Base-by-base conservation (phyloP, 2,113 vertebrate species). In the Chaetorhynchus papuensis region DNA sequence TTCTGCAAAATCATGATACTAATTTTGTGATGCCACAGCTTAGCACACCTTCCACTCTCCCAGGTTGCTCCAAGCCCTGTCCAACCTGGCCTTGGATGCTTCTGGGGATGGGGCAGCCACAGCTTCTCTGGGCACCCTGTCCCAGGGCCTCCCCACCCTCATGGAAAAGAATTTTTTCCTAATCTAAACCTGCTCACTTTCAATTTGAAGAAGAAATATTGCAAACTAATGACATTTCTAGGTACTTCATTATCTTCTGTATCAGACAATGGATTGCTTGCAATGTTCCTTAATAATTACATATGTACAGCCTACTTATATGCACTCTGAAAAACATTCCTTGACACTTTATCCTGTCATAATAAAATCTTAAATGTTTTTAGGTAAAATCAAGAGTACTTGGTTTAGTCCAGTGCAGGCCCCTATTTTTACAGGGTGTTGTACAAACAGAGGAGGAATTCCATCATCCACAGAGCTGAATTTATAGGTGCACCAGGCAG, bases 61-160 rank as follows among this genome's bases (percentile, higher is more conserved):
- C 31, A 42, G 26, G 18, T 3, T 70, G 31, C 27, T 63, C 27
- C 31, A 37, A 83, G 35, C 35, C 26, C 31, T 14, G 6, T 49
- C 1, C 0, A 49, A 4, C 1, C 31, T 33, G 35, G 14, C 18
- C 5, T 33, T 42, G 49, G 15, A 20, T 6, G 4, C 22, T 20
- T 33, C 7, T 9, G 20, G 35, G 42, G 10, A 37, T 42, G 49
- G 23, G 12, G n/a, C n/a, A 75, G 12, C 64, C 54, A n/a, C 39
- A 61, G 61, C 24, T 75, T n/a, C 45, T 41, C 13, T 82, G 69
- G 15, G 45, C 10, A 53, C 0, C 11, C 19, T 53, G 20, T 60
- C n/a, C 69, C 13, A 53, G 23, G 10, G 13, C 16, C 45, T 30
- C 45, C 1, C 39, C 11, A 33, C 11, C 6, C 31, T 33, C 31